These are phyloP conservation scores for Heliconius congener DNA, from an alignment of 1,140 invertebrate genomes.

Conservation along the genomic window DNA sequence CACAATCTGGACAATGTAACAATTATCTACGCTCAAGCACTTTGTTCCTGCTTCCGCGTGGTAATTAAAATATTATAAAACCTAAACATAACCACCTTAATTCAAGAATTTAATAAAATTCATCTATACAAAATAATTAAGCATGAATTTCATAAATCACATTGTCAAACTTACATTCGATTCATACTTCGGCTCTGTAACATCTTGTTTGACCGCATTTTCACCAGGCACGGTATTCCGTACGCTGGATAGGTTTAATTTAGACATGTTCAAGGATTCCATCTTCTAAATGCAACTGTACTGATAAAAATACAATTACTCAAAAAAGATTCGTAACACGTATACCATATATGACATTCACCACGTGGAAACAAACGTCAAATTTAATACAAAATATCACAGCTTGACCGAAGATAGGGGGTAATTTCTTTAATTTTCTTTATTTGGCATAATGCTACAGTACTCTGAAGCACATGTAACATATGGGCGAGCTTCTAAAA, in stretches of 20 bases:
- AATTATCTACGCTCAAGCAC: slow-evolving; percentile 3
- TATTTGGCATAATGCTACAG: slow-evolving; percentile 33
- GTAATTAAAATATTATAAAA: background rate
- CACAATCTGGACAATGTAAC: slow-evolving; percentile 15
- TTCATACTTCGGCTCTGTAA: slow-evolving; percentile 57
- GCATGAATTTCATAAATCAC: background rate
- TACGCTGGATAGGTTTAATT: slow-evolving; percentile 69
- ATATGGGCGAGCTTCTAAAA: slow-evolving; percentile 30
- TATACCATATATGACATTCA: slow-evolving; percentile 68
- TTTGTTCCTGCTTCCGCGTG: background rate
- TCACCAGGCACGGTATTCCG: slow-evolving; percentile 55
- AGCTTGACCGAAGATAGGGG: slow-evolving; percentile 32
- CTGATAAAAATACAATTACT: slow-evolving; percentile 45
- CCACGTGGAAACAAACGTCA: slow-evolving; percentile 79
- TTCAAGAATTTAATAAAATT: background rate
- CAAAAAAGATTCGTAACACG: slow-evolving; percentile 62
- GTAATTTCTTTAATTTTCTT: slow-evolving; percentile 42
- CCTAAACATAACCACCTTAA: background rate
- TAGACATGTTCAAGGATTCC: slow-evolving; percentile 74
- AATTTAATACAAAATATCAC: slow-evolving; percentile 49
- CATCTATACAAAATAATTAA: background rate
- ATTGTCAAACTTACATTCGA: slow-evolving; percentile 56
- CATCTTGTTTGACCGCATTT: slow-evolving; percentile 52
- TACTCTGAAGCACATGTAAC: slow-evolving; percentile 21
- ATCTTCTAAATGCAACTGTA: slow-evolving; percentile 46